Percentiles rank a stretch among this genome's conserved stretches.
These are phyloP conservation scores for Drosophila ficusphila DNA, from an alignment of 1,140 invertebrate species.

Conservation along the genomic window DNA sequence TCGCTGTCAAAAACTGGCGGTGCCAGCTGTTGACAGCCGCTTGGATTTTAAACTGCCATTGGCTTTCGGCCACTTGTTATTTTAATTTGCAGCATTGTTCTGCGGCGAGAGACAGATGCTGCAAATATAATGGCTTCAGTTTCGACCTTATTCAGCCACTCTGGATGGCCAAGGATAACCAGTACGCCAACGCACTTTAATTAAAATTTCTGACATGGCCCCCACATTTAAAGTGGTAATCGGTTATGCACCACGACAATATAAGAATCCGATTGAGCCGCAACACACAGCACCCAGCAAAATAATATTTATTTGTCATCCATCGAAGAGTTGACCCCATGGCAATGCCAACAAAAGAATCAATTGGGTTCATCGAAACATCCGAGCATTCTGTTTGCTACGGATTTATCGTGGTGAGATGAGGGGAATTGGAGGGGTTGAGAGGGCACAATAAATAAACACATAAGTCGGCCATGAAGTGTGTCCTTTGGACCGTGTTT, in stretches of 20 bases:
- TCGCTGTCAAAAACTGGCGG: conserved; percentile 65
- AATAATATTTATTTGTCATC: conserved; percentile 13
- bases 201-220: conserved; percentile 16
- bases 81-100: conserved; percentile 38
- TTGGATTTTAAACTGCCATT: conserved; percentile 29
- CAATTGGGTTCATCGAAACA: conserved; percentile 59
- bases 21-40: conserved; percentile 47
- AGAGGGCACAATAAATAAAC: conserved; percentile 36
- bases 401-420: too few relatives aligned
- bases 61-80: conserved; percentile 9
- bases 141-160: background rate
- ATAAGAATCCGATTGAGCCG: conserved; percentile 29
- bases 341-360: conserved; percentile 49
- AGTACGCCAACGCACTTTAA: conserved; percentile 17
- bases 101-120: conserved; percentile 18
- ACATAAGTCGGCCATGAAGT: conserved; percentile 22
- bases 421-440: too few relatives aligned
- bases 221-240: conserved; percentile 20
- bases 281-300: conserved; percentile 17
- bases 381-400: too few relatives aligned
- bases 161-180: conserved; percentile 9
- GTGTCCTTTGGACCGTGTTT: conserved; percentile 24
- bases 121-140: conserved; percentile 7
- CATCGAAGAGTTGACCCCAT: conserved; percentile 43
- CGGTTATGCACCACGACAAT: conserved; percentile 18